phyloP scores from a whole-genome alignment of 2,113 vertebrate species.

The Eupsittula cactorum region DNA sequence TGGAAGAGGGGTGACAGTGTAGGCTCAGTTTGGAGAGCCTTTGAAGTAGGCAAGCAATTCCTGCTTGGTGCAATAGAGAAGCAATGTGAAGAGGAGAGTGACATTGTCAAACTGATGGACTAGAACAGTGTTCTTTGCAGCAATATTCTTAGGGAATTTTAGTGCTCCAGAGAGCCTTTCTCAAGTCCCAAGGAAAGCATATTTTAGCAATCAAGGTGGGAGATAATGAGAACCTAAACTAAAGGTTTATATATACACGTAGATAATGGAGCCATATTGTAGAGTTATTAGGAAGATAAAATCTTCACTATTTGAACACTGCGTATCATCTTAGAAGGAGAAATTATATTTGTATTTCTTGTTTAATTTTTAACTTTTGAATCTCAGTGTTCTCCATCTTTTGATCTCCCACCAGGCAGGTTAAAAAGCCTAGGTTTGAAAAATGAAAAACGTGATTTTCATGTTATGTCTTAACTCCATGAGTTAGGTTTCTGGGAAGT shows the following conservation, averaged over 20 bases:
- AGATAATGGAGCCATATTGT: neutral
- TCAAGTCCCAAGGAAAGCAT: neutral
- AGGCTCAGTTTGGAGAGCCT: neutral
- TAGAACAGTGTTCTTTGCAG: neutral
- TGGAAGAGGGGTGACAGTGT: neutral
- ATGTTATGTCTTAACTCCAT: neutral
- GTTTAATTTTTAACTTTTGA: neutral
- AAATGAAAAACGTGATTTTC: neutral
- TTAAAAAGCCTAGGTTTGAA: neutral
- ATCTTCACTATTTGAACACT: neutral
- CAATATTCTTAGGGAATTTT: neutral
- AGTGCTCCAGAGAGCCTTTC: neutral
- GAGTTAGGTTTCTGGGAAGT: neutral
- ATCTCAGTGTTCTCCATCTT: neutral
- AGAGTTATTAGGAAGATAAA: neutral
- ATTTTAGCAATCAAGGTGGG: neutral
- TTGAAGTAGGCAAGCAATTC: neutral
- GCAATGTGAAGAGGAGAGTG: neutral
- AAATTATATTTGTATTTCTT: neutral
- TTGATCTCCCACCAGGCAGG: neutral
- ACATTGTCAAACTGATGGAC: neutral
- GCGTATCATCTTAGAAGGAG: rapidly evolving
- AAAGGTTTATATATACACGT: neutral
- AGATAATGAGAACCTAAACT: neutral
- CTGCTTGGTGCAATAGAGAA: neutral